These are phyloP conservation scores for Danaus plexippus DNA, from an alignment of 1,140 invertebrate genomes.

Conservation along the genomic window DNA sequence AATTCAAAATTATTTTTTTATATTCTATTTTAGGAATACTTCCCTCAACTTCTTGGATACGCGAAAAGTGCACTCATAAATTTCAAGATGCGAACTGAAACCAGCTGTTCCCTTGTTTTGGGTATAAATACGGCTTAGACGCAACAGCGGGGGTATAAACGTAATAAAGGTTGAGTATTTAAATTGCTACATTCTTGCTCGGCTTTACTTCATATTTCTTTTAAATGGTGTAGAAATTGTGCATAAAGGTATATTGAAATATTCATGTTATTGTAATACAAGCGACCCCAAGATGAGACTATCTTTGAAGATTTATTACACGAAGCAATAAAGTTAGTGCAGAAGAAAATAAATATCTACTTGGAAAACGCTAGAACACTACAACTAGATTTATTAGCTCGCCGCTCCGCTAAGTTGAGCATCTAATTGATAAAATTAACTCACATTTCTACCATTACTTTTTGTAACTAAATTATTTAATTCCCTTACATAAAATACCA, in stretches of 20 bases:
- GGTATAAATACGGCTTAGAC: conserved; percentile 62
- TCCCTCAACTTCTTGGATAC: conserved; percentile 19
- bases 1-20: not conserved
- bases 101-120: conserved; percentile 57
- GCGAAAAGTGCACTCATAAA: conserved; percentile 47
- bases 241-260: no score
- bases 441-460: conserved; percentile 7
- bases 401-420: conserved; percentile 16
- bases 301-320: conserved; percentile 9
- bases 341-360: conserved; percentile 16
- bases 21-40: conserved; percentile 4
- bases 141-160: conserved; percentile 19
- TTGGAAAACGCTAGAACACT: conserved; percentile 10
- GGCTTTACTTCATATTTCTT: no score
- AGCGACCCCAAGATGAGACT: no score
- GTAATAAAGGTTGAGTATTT: conserved; percentile 5
- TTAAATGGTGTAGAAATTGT: no score
- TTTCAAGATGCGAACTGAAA: conserved; percentile 48
- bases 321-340: conserved; percentile 9
- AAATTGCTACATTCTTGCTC: conserved; percentile 8
- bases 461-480: conserved; percentile 7
- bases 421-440: conserved; percentile 23
- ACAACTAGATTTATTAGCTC: conserved; percentile 21
- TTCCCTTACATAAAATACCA: no score
- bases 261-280: no score